Conservation (phyloP, 2,888 invertebrate species). For the Cephus nigrinus region DNA sequence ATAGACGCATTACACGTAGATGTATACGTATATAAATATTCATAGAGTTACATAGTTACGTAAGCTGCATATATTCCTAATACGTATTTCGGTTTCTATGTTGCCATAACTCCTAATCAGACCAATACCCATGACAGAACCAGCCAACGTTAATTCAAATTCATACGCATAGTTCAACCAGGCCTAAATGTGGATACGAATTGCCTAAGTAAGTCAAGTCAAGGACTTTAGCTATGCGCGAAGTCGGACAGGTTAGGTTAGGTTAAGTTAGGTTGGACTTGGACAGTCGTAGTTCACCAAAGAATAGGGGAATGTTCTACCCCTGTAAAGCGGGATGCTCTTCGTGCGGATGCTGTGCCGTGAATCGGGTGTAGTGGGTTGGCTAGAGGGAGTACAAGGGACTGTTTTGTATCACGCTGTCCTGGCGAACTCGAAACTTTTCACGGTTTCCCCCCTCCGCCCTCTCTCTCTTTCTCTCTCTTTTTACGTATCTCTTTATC, state of each 20-base stretch:
- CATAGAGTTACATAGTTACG: not conserved
- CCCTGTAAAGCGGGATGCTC: not conserved
- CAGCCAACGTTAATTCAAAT: conserved; percentile 27
- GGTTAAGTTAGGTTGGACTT: not conserved
- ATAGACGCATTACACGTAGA: not conserved
- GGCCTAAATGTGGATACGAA: not conserved
- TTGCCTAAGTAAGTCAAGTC: not conserved
- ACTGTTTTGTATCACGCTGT: conserved; percentile 16
- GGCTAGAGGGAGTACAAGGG: not conserved
- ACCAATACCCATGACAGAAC: not conserved
- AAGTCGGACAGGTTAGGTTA: not conserved
- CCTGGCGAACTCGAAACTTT: conserved; percentile 12
- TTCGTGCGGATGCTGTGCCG: too few species aligned
- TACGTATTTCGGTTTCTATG: not conserved
- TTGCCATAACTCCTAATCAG: not conserved
- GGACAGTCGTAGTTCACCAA: not conserved
- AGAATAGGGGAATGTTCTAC: not conserved
- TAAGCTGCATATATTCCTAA: not conserved
- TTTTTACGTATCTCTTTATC: not conserved
- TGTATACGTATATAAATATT: not conserved
- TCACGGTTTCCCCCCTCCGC: not conserved
- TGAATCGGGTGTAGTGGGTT: not conserved
- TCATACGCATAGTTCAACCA: conserved; percentile 36
- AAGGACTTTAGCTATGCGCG: not conserved
- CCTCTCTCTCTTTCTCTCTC: not conserved